Conservation (phyloP, 1,140 invertebrate species). For the Leptopilina boulardi region DNA sequence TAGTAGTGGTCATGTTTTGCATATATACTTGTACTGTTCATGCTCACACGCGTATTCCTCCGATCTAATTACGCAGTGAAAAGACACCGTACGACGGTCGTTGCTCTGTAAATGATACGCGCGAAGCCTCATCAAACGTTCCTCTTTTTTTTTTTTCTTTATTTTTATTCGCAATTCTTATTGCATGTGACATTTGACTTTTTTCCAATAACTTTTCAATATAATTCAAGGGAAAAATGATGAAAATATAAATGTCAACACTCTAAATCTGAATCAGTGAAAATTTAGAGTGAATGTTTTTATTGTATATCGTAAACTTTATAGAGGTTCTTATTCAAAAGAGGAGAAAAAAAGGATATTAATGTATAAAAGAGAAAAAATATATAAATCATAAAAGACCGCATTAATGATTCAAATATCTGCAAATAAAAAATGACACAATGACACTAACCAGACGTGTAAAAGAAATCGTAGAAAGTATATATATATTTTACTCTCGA, state of each 20-base stretch:
- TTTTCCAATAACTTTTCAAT: neutral
- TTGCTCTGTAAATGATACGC: slow-evolving; percentile 15
- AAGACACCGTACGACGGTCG: neutral
- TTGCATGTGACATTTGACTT: neutral
- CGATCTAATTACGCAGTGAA: slow-evolving; percentile 28
- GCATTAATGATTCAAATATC: no score
- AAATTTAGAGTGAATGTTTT: no score
- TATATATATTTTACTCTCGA: no score
- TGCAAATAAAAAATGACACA: neutral
- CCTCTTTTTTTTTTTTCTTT: no score
- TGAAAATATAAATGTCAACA: no score
- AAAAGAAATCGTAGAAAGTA: slow-evolving; percentile 17
- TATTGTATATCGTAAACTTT: no score
- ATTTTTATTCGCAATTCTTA: neutral
- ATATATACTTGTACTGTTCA: neutral
- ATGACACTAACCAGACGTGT: neutral
- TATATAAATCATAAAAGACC: no score
- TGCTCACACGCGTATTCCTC: slow-evolving; percentile 26
- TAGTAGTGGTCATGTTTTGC: neutral
- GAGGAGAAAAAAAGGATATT: no score
- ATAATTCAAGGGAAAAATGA: no score
- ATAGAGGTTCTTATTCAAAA: no score
- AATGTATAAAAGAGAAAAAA: no score
- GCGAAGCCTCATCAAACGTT: slow-evolving; percentile 2
- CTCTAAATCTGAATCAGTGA: no score